phyloP scores from a whole-genome alignment of 1,140 invertebrate species.

The Eubasilissa regina region DNA sequence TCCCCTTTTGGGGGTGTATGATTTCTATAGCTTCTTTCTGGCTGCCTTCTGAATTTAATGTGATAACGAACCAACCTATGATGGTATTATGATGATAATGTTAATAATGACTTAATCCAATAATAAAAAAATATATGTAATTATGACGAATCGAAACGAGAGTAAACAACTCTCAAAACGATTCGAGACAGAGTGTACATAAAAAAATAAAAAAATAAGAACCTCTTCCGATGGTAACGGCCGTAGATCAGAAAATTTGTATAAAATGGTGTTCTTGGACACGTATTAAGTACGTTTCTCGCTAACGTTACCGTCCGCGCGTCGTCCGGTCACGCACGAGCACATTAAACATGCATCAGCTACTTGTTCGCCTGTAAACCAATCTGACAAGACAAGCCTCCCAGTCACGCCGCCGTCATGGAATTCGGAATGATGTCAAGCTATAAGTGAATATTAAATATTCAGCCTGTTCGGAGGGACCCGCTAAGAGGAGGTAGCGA shows the following conservation, averaged over 20 bases:
- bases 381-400: slow-evolving; percentile 57
- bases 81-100: no score
- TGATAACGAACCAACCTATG: no score
- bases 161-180: no score
- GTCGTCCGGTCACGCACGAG: slow-evolving; percentile 13
- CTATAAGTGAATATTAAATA: slow-evolving; percentile 60
- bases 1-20: no score
- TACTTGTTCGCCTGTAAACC: slow-evolving; percentile 53
- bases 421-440: slow-evolving; percentile 60
- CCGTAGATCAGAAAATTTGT: neutral
- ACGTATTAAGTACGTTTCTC: slow-evolving; percentile 1
- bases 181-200: no score
- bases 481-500: slow-evolving; percentile 39
- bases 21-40: no score
- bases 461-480: slow-evolving; percentile 45
- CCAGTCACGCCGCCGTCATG: slow-evolving; percentile 57
- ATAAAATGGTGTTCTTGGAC: slow-evolving; percentile 1
- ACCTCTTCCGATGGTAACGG: neutral
- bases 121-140: no score
- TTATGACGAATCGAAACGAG: no score
- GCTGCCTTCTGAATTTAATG: no score
- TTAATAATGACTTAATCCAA: no score
- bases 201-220: no score
- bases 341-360: slow-evolving; percentile 42
- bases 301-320: neutral